These are phyloP conservation scores for Gallinago nigripennis DNA, from an alignment of 2,797 vertebrate species.

Conservation along the genomic window DNA sequence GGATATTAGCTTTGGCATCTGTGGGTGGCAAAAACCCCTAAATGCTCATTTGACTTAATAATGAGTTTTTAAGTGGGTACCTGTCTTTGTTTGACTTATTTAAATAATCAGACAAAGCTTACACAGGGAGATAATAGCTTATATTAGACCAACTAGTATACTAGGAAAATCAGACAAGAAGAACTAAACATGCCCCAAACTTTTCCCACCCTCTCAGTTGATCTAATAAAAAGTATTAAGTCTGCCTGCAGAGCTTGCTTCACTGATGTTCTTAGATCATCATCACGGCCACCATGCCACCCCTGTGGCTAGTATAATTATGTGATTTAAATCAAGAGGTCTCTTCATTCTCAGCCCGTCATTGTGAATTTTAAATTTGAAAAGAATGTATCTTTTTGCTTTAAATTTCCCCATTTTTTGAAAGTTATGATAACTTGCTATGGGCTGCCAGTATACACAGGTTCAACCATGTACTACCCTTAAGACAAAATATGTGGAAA, in stretches of 20 bases:
- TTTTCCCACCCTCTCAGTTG: background rate
- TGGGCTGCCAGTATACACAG: background rate
- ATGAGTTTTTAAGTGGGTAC: conserved; percentile 51
- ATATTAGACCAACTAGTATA: background rate
- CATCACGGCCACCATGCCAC: rapidly evolving
- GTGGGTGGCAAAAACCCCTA: conserved; percentile 41
- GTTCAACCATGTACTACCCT: background rate
- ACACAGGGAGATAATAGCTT: conserved; percentile 46
- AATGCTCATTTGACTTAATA: conserved; percentile 63
- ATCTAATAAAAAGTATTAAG: background rate
- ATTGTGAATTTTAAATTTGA: background rate
- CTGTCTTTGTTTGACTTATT: conserved; percentile 57
- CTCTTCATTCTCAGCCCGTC: background rate
- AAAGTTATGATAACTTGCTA: background rate
- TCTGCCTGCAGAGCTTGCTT: background rate
- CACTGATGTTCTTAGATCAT: background rate
- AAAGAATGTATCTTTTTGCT: background rate
- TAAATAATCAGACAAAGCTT: conserved; percentile 53
- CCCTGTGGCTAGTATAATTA: background rate
- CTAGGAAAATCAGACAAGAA: conserved; percentile 13
- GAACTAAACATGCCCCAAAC: background rate
- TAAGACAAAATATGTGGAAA: background rate
- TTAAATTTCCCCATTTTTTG: background rate
- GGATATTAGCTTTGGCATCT: conserved; percentile 60
- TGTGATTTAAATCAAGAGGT: background rate